Evolutionary conservation across 2,888 invertebrate species (phyloP).

Genomic region (Agriopis aurantiaria): DNA sequence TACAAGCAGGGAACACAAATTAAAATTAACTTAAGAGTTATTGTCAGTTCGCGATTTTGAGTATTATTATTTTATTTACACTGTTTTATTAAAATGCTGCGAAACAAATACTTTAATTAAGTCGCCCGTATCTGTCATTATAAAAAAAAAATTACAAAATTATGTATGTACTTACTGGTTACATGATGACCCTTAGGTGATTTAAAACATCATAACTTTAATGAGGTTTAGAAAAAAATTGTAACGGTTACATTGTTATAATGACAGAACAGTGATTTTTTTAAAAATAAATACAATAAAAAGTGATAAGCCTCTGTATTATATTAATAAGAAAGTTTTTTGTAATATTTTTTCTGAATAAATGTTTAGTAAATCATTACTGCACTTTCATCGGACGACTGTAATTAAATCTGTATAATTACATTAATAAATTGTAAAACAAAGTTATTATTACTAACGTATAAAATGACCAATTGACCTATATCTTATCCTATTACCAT

Average conservation of each 20-base stretch:
- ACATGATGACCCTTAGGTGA: not conserved
- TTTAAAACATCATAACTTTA: not conserved
- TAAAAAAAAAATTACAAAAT: slow-evolving; percentile 11
- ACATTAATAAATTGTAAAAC: slow-evolving; percentile 1
- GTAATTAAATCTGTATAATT: slow-evolving; percentile 6
- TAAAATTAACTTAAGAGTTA: slow-evolving; percentile 80
- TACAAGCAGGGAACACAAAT: slow-evolving; percentile 65
- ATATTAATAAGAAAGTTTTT: not conserved
- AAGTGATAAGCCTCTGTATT: not conserved
- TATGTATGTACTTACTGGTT: too few relatives aligned
- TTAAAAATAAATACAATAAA: not conserved
- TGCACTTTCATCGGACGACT: slow-evolving; percentile 21
- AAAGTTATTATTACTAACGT: slow-evolving; percentile 17
- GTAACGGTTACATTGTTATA: not conserved
- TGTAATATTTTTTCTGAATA: not conserved
- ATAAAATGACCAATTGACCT: slow-evolving; percentile 37
- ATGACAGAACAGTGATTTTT: not conserved
- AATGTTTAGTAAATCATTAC: not conserved
- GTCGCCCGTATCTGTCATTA: slow-evolving; percentile 16
- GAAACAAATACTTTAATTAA: slow-evolving; percentile 50
- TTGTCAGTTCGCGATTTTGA: slow-evolving; percentile 85
- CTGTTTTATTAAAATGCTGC: slow-evolving; percentile 62
- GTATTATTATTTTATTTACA: slow-evolving; percentile 78
- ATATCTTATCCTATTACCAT: slow-evolving; percentile 27
- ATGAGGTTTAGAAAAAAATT: not conserved